Conservation (phyloP, 2,888 invertebrate species). For the Parnassius mnemosyne region DNA sequence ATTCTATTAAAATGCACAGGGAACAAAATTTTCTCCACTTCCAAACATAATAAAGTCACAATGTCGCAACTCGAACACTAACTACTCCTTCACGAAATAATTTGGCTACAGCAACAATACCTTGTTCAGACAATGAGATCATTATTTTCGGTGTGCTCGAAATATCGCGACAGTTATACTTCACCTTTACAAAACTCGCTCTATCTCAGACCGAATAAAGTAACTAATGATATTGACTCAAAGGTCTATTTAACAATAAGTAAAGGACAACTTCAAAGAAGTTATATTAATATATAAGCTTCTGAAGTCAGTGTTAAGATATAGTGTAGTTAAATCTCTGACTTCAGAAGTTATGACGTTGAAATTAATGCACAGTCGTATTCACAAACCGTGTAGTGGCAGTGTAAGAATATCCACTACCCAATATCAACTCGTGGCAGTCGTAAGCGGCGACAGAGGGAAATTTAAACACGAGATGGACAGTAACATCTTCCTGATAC, state of each 20-base stretch:
- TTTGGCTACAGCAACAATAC: constrained; percentile 18
- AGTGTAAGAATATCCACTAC: too few species aligned
- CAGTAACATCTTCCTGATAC: too few species aligned
- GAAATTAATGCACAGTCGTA: too few species aligned
- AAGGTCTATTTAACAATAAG: background rate
- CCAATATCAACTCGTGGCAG: too few species aligned
- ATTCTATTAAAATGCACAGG: too few species aligned
- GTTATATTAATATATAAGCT: background rate
- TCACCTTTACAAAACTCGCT: background rate
- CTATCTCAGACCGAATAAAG: background rate
- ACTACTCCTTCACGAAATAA: constrained; percentile 13
- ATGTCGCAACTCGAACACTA: constrained; percentile 13
- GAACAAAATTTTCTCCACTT: background rate
- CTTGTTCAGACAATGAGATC: constrained; percentile 17
- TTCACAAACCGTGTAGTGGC: too few species aligned
- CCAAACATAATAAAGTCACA: background rate
- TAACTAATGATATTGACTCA: background rate
- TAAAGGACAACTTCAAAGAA: background rate
- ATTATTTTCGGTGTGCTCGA: constrained; percentile 8
- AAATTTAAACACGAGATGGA: too few species aligned
- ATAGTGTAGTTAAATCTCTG: background rate
- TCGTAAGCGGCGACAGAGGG: too few species aligned
- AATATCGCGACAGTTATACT: background rate
- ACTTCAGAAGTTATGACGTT: background rate
- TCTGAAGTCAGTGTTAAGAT: background rate